Evolutionary conservation across 2,888 invertebrate genomes (phyloP).

Genomic region (Augochlorella aurata): DNA sequence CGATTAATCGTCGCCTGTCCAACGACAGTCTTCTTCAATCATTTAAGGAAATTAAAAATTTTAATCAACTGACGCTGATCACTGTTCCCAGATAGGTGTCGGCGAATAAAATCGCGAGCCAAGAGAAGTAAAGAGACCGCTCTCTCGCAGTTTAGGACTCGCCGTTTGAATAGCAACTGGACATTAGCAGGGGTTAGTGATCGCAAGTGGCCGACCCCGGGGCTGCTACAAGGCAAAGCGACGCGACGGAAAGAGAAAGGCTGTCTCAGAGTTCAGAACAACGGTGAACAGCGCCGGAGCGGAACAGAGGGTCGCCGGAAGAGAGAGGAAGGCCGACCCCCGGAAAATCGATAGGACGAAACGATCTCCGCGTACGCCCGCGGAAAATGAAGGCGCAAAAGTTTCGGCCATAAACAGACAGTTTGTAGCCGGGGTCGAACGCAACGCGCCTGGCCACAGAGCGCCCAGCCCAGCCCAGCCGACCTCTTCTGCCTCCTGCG

Average conservation of each 20-base stretch:
- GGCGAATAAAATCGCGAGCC: too few species aligned
- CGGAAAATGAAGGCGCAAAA: constrained; percentile 63
- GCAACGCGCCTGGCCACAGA: neutral
- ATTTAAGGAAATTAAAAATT: too few species aligned
- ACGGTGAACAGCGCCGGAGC: constrained; percentile 21
- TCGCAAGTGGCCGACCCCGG: constrained; percentile 52
- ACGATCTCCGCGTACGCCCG: constrained; percentile 58
- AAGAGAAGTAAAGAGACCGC: too few species aligned
- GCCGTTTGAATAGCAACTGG: constrained; percentile 34
- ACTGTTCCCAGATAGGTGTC: too few species aligned
- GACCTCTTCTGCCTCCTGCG: constrained; percentile 21
- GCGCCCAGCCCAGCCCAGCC: neutral
- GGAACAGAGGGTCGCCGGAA: constrained; percentile 14
- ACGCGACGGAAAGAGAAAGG: constrained; percentile 18
- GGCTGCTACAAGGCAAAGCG: constrained; percentile 29
- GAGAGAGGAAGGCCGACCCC: constrained; percentile 26
- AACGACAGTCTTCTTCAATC: too few species aligned
- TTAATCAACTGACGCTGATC: too few species aligned
- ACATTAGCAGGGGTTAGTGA: constrained; percentile 53
- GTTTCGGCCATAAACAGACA: constrained; percentile 61
- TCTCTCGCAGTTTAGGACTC: neutral
- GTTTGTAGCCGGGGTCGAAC: neutral
- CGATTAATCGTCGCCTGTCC: too few species aligned
- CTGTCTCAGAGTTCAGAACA: constrained; percentile 11
- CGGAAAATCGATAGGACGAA: constrained; percentile 67